phyloP scores from a whole-genome alignment of 2,113 vertebrate genomes.

The Micronycteris hirsuta region DNA sequence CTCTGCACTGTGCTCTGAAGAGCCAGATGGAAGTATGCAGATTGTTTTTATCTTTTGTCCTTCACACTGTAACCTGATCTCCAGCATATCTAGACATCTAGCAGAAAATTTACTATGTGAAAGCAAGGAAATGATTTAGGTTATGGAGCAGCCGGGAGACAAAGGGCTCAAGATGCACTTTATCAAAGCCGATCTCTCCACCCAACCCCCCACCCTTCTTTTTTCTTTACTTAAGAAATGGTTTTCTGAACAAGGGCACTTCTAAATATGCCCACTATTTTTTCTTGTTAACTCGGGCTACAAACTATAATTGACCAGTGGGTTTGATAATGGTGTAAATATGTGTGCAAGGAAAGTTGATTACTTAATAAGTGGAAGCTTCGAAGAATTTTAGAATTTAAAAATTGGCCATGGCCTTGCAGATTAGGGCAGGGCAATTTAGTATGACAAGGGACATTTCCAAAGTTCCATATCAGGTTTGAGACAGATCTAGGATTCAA shows the following conservation, averaged over 20 bases:
- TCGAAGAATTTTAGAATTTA: background rate
- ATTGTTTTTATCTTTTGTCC: constrained; percentile 74
- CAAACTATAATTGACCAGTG: background rate
- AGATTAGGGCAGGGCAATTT: background rate
- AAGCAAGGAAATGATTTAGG: constrained; percentile 71
- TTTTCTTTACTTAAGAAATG: background rate
- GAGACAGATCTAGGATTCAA: background rate
- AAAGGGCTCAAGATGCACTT: constrained; percentile 46
- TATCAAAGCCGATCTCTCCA: constrained; percentile 49
- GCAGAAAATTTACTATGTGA: constrained; percentile 74
- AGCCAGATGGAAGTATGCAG: constrained; percentile 69
- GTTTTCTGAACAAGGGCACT: constrained; percentile 3
- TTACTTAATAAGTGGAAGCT: background rate
- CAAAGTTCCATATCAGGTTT: background rate
- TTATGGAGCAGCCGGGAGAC: constrained; percentile 51
- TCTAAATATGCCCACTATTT: background rate
- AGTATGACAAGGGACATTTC: background rate
- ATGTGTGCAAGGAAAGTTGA: background rate
- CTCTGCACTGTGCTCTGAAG: constrained; percentile 68
- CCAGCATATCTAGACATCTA: constrained; percentile 67
- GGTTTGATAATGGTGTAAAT: background rate
- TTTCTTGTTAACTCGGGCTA: background rate
- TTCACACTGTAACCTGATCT: constrained; percentile 75
- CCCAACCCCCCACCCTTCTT: background rate
- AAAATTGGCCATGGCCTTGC: background rate